phyloP scores from a whole-genome alignment of 2,888 invertebrate genomes.

The Deroplatys truncata region DNA sequence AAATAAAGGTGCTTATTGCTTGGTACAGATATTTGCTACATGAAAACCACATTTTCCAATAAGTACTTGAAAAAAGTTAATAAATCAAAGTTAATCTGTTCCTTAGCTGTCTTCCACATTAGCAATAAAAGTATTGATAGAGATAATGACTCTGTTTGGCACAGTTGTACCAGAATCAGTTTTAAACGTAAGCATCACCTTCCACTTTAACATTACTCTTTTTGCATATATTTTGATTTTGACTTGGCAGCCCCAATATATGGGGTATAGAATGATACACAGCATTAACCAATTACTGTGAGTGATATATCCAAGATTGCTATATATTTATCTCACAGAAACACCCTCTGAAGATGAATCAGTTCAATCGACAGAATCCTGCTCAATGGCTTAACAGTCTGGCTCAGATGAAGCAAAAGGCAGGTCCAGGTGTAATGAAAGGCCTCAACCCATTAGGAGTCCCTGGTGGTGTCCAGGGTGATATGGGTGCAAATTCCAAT shows the following conservation, averaged over 20 bases:
- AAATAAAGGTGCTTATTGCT: not conserved
- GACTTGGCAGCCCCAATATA: not conserved
- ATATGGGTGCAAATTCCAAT: conserved; percentile 33
- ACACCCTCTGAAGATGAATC: conserved; percentile 84
- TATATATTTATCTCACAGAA: conserved; percentile 58
- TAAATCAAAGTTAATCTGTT: not conserved
- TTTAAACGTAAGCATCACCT: not conserved
- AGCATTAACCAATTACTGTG: not conserved
- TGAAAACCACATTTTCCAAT: not conserved
- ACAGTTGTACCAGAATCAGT: conserved; percentile 30
- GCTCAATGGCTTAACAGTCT: conserved; percentile 77
- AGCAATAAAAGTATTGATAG: not conserved
- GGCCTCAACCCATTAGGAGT: conserved; percentile 27
- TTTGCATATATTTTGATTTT: not conserved
- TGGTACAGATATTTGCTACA: not conserved
- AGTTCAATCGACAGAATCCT: conserved; percentile 78
- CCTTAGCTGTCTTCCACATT: not conserved
- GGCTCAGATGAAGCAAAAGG: conserved; percentile 69
- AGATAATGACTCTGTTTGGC: not conserved
- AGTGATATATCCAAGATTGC: conserved; percentile 5
- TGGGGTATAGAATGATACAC: not conserved
- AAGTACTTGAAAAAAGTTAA: not conserved
- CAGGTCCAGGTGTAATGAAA: conserved; percentile 43
- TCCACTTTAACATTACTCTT: not conserved
- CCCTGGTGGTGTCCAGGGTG: conserved; percentile 24